Conservation (phyloP, 2,113 vertebrate species). For the Dicaeum eximium region DNA sequence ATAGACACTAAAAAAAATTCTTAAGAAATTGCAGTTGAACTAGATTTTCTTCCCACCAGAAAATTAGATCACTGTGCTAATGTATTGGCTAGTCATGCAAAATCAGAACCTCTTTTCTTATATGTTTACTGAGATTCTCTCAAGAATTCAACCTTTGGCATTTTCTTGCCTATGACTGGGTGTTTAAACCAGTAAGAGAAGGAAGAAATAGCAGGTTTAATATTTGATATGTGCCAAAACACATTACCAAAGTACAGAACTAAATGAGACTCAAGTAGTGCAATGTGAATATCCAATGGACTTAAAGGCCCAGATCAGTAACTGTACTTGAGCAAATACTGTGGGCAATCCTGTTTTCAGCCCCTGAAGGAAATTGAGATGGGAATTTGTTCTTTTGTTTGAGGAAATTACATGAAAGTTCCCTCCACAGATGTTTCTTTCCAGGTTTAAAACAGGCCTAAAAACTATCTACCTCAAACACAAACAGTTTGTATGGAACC, state of each 20-base stretch:
- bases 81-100: not conserved
- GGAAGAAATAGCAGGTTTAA: not conserved
- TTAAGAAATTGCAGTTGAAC: not conserved
- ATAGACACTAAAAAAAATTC: not conserved
- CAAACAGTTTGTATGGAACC: not conserved
- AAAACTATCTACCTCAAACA: not conserved
- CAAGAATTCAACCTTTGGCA: not conserved
- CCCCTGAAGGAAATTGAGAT: not conserved
- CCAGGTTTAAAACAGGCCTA: not conserved
- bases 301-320: not conserved
- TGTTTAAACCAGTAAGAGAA: not conserved
- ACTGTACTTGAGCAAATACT: not conserved
- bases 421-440: not conserved
- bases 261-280: not conserved
- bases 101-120: not conserved
- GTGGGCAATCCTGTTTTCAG: not conserved
- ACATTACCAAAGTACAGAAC: not conserved
- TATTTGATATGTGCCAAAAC: not conserved
- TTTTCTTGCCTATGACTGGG: not conserved
- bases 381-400: not conserved
- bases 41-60: not conserved
- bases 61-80: not conserved
- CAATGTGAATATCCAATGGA: not conserved
- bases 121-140: not conserved
- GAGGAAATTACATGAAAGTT: not conserved